A percentile compares a stretch with the other conserved stretches of the same genome.
These are phyloP conservation scores for Microhierax caerulescens DNA, from an alignment of 2,797 vertebrate genomes.

Conservation along the genomic window DNA sequence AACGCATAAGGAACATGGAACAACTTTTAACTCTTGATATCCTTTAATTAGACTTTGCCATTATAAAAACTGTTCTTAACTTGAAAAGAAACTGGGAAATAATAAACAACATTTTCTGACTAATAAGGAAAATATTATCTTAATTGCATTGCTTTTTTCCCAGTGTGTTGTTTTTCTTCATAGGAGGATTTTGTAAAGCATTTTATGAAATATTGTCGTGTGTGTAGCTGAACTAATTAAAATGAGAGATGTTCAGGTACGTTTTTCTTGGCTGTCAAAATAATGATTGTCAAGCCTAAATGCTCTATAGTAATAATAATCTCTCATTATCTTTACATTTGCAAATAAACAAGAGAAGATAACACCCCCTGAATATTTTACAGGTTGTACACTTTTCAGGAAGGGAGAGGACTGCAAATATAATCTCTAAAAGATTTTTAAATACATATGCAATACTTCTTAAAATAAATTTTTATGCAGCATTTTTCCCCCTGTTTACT, in stretches of 20 bases:
- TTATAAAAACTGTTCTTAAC: not conserved
- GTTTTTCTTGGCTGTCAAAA: constrained; percentile 24
- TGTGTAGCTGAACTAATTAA: constrained; percentile 55
- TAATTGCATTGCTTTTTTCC: not conserved
- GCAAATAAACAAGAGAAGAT: not conserved
- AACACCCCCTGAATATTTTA: not conserved
- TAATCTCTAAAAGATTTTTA: not conserved
- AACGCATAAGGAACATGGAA: constrained; percentile 79
- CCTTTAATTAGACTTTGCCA: constrained; percentile 72
- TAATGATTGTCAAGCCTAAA: constrained; percentile 5
- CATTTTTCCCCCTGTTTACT: not conserved
- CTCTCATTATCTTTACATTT: not conserved
- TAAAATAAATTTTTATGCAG: not conserved
- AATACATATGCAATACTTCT: not conserved
- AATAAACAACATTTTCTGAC: not conserved
- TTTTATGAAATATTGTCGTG: not conserved
- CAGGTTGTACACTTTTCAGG: not conserved
- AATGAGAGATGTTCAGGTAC: not conserved
- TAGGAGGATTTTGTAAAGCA: not conserved
- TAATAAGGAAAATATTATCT: not conserved
- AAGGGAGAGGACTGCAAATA: not conserved
- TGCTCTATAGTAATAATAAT: not conserved
- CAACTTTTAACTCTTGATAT: constrained; percentile 86
- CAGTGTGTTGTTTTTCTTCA: not conserved
- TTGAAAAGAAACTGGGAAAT: not conserved